phyloP scores from a whole-genome alignment of 2,113 vertebrate genomes.

The Limnothrissa miodon region DNA sequence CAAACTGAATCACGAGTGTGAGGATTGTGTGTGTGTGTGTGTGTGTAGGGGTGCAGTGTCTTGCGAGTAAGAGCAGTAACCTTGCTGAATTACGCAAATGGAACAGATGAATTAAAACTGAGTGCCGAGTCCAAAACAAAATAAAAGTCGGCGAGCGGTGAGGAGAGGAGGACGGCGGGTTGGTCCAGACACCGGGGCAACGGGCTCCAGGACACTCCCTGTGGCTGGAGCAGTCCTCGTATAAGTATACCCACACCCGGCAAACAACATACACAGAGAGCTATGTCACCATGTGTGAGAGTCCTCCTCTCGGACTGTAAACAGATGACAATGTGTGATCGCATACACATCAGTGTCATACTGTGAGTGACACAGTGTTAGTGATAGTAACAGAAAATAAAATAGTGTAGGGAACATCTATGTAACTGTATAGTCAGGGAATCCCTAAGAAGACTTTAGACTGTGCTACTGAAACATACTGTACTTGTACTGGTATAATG shows the following conservation, averaged over 20 bases:
- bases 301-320: neutral
- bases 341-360: too few relatives aligned
- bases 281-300: neutral
- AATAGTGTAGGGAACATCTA: too few relatives aligned
- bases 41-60: neutral
- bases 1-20: neutral
- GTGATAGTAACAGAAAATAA: too few relatives aligned
- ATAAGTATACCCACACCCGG: neutral
- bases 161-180: neutral
- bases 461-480: too few relatives aligned
- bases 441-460: too few relatives aligned
- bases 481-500: too few relatives aligned
- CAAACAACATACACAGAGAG: neutral
- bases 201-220: neutral
- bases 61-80: neutral
- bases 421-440: too few relatives aligned
- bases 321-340: neutral
- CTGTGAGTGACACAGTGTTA: too few relatives aligned
- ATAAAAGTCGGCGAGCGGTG: neutral
- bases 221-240: neutral
- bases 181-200: neutral
- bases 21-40: neutral
- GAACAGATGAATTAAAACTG: neutral
- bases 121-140: neutral
- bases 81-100: conserved; percentile 11